A percentile compares a stretch with the other conserved stretches of the same genome.
phyloP scores from a whole-genome alignment of 2,888 invertebrate genomes.

The Drosophila aldrichi region DNA sequence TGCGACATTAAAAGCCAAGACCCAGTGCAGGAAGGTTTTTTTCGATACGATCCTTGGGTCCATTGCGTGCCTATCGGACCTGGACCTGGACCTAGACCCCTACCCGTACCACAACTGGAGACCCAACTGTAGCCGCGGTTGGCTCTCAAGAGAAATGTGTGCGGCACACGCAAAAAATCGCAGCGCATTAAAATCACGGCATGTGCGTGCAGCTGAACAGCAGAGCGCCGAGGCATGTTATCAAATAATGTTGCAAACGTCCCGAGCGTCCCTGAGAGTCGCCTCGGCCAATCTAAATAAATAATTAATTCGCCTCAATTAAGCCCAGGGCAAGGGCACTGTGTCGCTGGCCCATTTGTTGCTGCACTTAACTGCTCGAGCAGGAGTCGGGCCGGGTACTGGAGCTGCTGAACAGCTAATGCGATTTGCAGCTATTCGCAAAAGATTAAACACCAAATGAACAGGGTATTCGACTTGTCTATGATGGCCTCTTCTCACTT shows the following conservation, averaged over 20 bases:
- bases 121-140: slow-evolving; percentile 26
- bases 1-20: slow-evolving; percentile 75
- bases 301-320: slow-evolving; percentile 85
- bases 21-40: slow-evolving; percentile 9
- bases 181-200: slow-evolving; percentile 74
- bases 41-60: slow-evolving; percentile 30
- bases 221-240: slow-evolving; percentile 54
- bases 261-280: slow-evolving; percentile 47
- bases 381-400: neutral
- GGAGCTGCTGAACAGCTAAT: neutral
- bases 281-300: slow-evolving; percentile 84
- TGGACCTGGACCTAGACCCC: neutral
- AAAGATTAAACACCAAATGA: slow-evolving; percentile 31
- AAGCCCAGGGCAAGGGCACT: slow-evolving; percentile 74
- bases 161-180: slow-evolving; percentile 76
- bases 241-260: slow-evolving; percentile 68
- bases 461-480: neutral
- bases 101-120: neutral
- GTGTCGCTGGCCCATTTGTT: slow-evolving; percentile 47
- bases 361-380: slow-evolving; percentile 25
- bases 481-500: neutral
- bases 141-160: slow-evolving; percentile 63
- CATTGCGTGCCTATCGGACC: slow-evolving; percentile 55
- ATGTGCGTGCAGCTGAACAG: slow-evolving; percentile 62
- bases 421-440: slow-evolving; percentile 38